Percentiles rank a stretch among this genome's conserved stretches.
Evolutionary conservation across 1,140 invertebrate genomes (phyloP).

Genomic region (Conus betulinus): DNA sequence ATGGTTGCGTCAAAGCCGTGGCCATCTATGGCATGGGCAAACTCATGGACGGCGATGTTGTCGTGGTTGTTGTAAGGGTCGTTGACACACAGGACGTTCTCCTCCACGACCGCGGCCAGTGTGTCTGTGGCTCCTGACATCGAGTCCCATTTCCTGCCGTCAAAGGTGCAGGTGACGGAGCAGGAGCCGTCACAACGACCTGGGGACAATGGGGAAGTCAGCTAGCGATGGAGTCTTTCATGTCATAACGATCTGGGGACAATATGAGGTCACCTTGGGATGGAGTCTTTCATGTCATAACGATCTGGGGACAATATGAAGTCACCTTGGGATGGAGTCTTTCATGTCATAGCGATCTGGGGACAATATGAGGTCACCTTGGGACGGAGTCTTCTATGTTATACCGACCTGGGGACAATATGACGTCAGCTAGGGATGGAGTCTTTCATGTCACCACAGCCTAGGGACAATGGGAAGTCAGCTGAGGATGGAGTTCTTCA

Average conservation of each 20-base stretch:
- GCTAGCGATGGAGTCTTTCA: too few relatives aligned
- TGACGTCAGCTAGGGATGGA: too few relatives aligned
- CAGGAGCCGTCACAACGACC: slow-evolving; percentile 55
- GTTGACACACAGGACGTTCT: slow-evolving; percentile 51
- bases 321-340: too few relatives aligned
- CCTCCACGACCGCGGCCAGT: slow-evolving; percentile 32
- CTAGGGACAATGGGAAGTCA: slow-evolving; percentile 11
- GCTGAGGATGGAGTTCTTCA: too few relatives aligned
- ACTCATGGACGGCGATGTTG: slow-evolving; percentile 63
- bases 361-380: too few relatives aligned
- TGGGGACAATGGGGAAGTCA: not conserved
- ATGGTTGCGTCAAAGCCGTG: not conserved
- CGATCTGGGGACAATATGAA: too few relatives aligned
- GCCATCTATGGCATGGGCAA: slow-evolving; percentile 52
- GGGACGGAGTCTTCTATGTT: too few relatives aligned
- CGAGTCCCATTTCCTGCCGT: slow-evolving; percentile 55
- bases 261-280: too few relatives aligned
- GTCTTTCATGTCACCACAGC: not conserved
- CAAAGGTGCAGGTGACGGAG: slow-evolving; percentile 53
- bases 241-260: too few relatives aligned
- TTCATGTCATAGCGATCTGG: too few relatives aligned
- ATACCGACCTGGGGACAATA: too few relatives aligned
- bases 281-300: too few relatives aligned
- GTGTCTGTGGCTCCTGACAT: slow-evolving; percentile 52
- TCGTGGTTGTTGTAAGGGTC: slow-evolving; percentile 51